A percentile compares a stretch with the other conserved stretches of the same genome.
Evolutionary conservation across 1,140 invertebrate species (phyloP).

Genomic region (Drosophila parvula): DNA sequence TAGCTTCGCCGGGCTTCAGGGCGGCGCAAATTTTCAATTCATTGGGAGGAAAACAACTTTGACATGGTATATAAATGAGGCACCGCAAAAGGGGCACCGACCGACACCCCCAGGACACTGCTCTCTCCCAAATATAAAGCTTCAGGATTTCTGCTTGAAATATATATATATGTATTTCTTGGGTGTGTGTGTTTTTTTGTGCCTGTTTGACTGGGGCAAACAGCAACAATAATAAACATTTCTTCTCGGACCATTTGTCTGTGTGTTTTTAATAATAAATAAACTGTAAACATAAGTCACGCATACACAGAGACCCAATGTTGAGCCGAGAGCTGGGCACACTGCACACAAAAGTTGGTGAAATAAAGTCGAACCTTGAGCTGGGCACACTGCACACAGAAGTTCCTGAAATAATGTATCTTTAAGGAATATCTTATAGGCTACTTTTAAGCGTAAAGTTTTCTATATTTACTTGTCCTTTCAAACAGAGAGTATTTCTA

Average conservation of each 20-base stretch:
- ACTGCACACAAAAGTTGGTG: not conserved
- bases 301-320: constrained; percentile 64
- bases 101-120: constrained; percentile 7
- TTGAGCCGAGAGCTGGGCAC: constrained; percentile 57
- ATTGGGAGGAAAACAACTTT: constrained; percentile 37
- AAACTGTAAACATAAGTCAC: constrained; percentile 82
- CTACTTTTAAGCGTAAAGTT: not conserved
- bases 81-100: constrained; percentile 5
- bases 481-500: no score
- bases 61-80: constrained; percentile 46
- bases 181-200: constrained; percentile 23
- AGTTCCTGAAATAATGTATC: no score
- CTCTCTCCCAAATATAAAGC: not conserved
- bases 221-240: constrained; percentile 48
- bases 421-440: not conserved
- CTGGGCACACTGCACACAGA: constrained; percentile 16
- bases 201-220: constrained; percentile 42
- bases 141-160: constrained; percentile 11
- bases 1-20: constrained; percentile 27
- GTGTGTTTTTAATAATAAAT: constrained; percentile 80
- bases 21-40: constrained; percentile 37
- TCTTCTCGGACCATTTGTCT: constrained; percentile 62
- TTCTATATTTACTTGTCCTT: no score
- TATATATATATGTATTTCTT: constrained; percentile 19
- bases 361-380: constrained; percentile 68